Percentiles rank a stretch among this genome's conserved stretches.
Conservation (phyloP, 1,140 invertebrate genomes). For the Cyphomyrmex costatus region DNA sequence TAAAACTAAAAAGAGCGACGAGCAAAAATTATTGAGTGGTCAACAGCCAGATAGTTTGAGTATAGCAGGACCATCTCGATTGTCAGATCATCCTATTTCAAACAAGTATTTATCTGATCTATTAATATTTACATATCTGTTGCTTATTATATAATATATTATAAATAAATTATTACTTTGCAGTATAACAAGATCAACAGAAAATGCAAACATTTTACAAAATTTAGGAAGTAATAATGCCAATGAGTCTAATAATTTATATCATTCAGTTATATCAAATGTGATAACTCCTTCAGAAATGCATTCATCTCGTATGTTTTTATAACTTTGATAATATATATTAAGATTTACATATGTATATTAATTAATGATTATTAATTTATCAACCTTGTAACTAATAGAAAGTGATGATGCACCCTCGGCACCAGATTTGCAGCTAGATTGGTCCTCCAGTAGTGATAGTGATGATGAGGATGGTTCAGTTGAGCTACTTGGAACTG, state of each 20-base stretch:
- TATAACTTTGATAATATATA: conserved; percentile 7
- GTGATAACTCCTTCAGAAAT: conserved; percentile 73
- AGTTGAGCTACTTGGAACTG: conserved; percentile 86
- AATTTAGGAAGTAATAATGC: conserved; percentile 65
- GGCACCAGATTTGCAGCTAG: conserved; percentile 93
- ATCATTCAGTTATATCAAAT: conserved; percentile 68
- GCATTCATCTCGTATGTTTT: conserved; percentile 76
- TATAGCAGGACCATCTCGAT: conserved; percentile 83
- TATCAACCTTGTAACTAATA: conserved; percentile 62
- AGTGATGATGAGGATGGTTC: conserved; percentile 89
- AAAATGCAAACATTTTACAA: conserved; percentile 50
- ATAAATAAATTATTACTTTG: conserved; percentile 35
- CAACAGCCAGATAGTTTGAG: conserved; percentile 75
- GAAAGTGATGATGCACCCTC: conserved; percentile 87
- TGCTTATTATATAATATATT: not conserved
- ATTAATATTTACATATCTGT: not conserved
- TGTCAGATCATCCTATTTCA: conserved; percentile 79
- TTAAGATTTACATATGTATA: not conserved
- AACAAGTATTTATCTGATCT: conserved; percentile 60
- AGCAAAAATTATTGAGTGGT: conserved; percentile 73
- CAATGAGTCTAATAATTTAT: conserved; percentile 65
- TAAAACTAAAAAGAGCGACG: conserved; percentile 76
- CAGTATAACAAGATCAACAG: conserved; percentile 67
- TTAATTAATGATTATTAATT: conserved; percentile 32
- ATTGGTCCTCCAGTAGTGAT: conserved; percentile 89